These are phyloP conservation scores for Eurytoma californica DNA, from an alignment of 2,888 invertebrate genomes.

Conservation along the genomic window DNA sequence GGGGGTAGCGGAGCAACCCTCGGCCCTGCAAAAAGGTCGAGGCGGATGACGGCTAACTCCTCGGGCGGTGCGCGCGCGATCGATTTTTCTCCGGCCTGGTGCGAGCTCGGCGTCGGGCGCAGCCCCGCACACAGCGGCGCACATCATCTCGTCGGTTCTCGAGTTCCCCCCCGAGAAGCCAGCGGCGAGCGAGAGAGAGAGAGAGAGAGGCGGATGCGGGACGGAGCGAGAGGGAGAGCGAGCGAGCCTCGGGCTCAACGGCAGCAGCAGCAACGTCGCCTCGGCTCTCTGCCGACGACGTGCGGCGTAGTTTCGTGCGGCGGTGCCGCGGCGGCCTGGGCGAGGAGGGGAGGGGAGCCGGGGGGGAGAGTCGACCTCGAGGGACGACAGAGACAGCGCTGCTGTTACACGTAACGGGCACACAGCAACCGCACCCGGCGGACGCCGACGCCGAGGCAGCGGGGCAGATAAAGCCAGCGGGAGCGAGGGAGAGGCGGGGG, in stretches of 20 bases:
- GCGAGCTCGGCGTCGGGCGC: too few relatives aligned
- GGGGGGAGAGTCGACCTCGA: conserved; percentile 55
- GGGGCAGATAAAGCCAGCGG: conserved; percentile 16
- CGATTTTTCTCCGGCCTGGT: too few relatives aligned
- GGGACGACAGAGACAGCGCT: conserved; percentile 36
- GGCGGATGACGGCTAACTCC: too few relatives aligned
- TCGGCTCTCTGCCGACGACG: conserved; percentile 11
- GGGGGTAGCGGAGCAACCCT: too few relatives aligned
- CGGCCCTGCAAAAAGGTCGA: too few relatives aligned
- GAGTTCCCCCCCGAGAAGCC: too few relatives aligned
- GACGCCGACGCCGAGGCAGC: conserved; percentile 22
- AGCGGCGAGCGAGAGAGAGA: conserved; percentile 16
- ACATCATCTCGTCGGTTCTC: too few relatives aligned
- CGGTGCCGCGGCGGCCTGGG: neutral
- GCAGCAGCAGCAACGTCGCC: conserved; percentile 25
- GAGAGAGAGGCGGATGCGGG: conserved; percentile 10
- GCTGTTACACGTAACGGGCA: conserved; percentile 25
- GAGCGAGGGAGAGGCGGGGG: conserved; percentile 16
- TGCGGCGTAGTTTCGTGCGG: conserved; percentile 18
- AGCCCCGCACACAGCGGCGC: too few relatives aligned
- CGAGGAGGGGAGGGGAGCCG: conserved; percentile 44
- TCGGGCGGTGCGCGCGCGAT: too few relatives aligned
- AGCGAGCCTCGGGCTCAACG: neutral
- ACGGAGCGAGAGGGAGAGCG: neutral
- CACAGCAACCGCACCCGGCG: conserved; percentile 23